Percentiles rank a stretch among this genome's conserved stretches.
Evolutionary conservation across 2,797 vertebrate species (phyloP).

Genomic region (Amazonetta brasiliensis): DNA sequence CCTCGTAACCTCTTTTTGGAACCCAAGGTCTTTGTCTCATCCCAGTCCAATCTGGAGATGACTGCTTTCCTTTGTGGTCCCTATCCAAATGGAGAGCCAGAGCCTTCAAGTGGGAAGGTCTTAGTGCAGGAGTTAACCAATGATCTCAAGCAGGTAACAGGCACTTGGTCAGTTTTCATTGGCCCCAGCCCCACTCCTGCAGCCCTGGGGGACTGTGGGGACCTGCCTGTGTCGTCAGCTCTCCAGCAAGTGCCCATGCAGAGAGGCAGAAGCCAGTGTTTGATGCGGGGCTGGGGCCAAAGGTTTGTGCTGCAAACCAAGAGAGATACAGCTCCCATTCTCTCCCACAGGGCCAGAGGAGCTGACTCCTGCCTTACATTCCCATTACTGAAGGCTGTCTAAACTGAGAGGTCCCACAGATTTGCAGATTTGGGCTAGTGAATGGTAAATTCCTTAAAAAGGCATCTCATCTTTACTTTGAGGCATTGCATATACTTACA

Average conservation of each 20-base stretch:
- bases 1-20: background rate
- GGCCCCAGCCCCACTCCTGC: background rate
- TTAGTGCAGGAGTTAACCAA: background rate
- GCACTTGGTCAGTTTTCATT: background rate
- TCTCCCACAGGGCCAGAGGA: background rate
- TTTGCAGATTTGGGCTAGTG: background rate
- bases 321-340: background rate
- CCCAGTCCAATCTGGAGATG: fast-evolving
- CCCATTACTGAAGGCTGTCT: background rate
- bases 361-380: background rate
- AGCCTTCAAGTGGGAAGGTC: background rate
- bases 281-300: background rate
- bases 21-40: background rate
- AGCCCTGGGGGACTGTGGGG: background rate
- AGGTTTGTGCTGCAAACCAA: background rate
- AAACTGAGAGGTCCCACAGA: background rate
- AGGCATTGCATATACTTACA: background rate
- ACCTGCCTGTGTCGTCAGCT: background rate
- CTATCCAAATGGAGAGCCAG: background rate
- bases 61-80: background rate
- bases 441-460: background rate
- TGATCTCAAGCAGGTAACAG: background rate
- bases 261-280: background rate
- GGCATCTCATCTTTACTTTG: background rate
- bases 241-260: fast-evolving